Evolutionary conservation across 2,113 vertebrate genomes (phyloP).

Genomic region (Chionis minor): DNA sequence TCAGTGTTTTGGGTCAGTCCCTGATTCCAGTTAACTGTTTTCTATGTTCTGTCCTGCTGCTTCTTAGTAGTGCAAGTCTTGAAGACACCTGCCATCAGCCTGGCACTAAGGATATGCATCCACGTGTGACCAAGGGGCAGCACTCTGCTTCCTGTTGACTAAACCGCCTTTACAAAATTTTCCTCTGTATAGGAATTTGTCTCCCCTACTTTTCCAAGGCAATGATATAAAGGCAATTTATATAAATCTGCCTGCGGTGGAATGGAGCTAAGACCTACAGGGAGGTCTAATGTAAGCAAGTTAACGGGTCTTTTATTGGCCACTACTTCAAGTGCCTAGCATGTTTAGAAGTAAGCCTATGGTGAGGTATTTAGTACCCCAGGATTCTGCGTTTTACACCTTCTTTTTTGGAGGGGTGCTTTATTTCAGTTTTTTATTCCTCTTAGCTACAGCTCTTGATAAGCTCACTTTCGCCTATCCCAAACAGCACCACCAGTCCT

Average conservation of each 20-base stretch:
- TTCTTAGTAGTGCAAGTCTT: not conserved
- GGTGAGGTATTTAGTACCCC: not conserved
- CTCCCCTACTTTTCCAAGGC: not conserved
- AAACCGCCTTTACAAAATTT: not conserved
- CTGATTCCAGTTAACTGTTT: not conserved
- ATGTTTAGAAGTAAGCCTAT: not conserved
- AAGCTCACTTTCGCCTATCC: not conserved
- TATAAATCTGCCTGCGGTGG: not conserved
- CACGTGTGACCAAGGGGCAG: fast-evolving
- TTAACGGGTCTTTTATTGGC: not conserved
- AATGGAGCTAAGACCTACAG: not conserved
- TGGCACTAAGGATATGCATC: not conserved
- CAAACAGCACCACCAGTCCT: not conserved
- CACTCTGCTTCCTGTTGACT: not conserved
- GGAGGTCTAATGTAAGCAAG: not conserved
- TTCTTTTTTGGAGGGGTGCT: not conserved
- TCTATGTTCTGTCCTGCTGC: fast-evolving
- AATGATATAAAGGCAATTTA: not conserved
- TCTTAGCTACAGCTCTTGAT: not conserved
- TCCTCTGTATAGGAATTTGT: not conserved
- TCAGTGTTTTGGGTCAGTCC: not conserved
- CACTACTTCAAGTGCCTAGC: not conserved
- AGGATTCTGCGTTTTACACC: not conserved
- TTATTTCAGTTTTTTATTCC: not conserved
- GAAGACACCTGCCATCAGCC: not conserved